Evolutionary conservation across 2,113 vertebrate genomes (phyloP).

Genomic region (Plestiodon gilberti): DNA sequence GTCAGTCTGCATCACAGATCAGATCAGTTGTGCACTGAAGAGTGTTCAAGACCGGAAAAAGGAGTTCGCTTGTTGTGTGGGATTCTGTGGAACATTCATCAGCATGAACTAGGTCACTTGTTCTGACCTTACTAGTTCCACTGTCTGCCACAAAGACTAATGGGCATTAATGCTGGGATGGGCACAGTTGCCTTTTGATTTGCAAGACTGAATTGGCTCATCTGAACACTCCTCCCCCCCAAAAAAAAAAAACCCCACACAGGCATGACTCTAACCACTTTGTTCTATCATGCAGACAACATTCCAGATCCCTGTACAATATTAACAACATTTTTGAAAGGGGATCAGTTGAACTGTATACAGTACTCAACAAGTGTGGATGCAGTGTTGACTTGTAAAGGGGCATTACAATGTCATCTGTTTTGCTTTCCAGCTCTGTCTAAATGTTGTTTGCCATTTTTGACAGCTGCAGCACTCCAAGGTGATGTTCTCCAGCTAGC

Average conservation of each 20-base stretch:
- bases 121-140: not conserved
- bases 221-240: not conserved
- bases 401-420: not conserved
- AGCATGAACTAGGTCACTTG: not conserved
- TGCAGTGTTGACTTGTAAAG: not conserved
- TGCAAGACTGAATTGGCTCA: not conserved
- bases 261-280: not conserved
- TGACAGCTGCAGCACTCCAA: constrained; percentile 3
- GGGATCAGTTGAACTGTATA: not conserved
- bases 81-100: not conserved
- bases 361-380: not conserved
- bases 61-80: not conserved
- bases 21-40: not conserved
- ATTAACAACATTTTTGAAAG: not conserved
- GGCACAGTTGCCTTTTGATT: not conserved
- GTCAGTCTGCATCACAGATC: not conserved
- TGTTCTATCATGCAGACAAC: not conserved
- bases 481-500: constrained; percentile 7
- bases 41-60: not conserved
- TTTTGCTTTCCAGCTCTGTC: constrained; percentile 3
- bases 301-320: not conserved
- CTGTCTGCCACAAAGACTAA: not conserved
- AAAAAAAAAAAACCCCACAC: not conserved
- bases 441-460: not conserved
- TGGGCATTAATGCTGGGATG: not conserved